Base-by-base conservation (phyloP, 1,140 invertebrate genomes). In the Drosophila ananassae region DNA sequence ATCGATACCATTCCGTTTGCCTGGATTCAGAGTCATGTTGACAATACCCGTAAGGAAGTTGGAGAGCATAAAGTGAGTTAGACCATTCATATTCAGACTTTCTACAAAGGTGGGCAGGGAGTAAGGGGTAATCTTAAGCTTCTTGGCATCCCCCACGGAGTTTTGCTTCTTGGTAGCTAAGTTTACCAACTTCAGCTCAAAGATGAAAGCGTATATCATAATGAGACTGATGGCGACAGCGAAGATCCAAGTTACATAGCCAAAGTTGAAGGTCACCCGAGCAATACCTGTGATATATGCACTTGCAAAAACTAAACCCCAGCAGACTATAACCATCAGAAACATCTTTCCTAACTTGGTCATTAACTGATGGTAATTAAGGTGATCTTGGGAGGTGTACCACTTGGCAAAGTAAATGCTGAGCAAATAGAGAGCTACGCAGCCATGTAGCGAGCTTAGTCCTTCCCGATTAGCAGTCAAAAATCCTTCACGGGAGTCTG, bases 401-500 rank as follows among this genome's bases (percentile, higher is more conserved):
- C 83, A 89, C 6, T 61, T 79, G 25, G 76, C 55, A 67, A 97
- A 84, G 73, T 94, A 93, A 32, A 96, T 94, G 47, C 95, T 95
- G 77, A 95, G 93, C 54, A 98, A 93, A 91, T 98, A 98, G 1
- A 99, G 90, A 3, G 95, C 94, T 10, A 98, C 91, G 91, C 98
- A 99, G 2, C 98, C 98, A 2, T 96, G 92, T 28, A 95, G 93
- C 0, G 98, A 98, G 32, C 95, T 94, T 39, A 99, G 93, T 0
- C 98, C 98, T 93, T 99, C 98, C 73, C 97, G 94, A 92, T 99
- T 99, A 0, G 97, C 96, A 61, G 94, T 93, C 0, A 98, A 44
- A 51, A 98, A 94, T 77, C 94, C 94, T 24, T 92, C 89, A 51
- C 95, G 92, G 0, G 92, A 91, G 9, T 91, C 80, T 41, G 94